Evolutionary conservation across 2,888 invertebrate species (phyloP).

Genomic region (Brachylomia viminalis): DNA sequence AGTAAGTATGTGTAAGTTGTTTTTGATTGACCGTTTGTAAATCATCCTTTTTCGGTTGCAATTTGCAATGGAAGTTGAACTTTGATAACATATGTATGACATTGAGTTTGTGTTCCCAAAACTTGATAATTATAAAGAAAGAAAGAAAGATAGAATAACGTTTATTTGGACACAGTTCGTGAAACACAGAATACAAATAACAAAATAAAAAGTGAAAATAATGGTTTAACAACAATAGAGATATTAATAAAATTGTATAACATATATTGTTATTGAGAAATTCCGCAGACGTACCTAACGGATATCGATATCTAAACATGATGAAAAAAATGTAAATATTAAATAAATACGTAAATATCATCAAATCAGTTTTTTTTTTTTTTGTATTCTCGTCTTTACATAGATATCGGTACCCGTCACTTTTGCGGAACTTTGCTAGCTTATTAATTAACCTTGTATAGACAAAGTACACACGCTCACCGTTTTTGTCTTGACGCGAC

Average conservation of each 20-base stretch:
- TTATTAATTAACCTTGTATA: not conserved
- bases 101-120: not conserved
- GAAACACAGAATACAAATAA: no score
- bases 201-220: no score
- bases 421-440: not conserved
- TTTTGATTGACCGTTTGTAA: not conserved
- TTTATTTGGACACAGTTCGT: no score
- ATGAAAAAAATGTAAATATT: no score
- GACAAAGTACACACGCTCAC: not conserved
- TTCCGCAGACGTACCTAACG: not conserved
- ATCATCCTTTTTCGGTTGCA: not conserved
- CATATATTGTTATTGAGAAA: no score
- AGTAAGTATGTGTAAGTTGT: not conserved
- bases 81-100: not conserved
- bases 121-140: not conserved
- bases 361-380: not conserved
- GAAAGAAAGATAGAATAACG: no score
- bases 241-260: no score
- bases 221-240: no score
- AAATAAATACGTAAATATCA: no score
- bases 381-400: no score
- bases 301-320: not conserved
- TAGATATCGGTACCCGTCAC: not conserved
- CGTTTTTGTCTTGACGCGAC: not conserved
- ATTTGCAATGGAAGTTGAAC: not conserved